Evolutionary conservation across 2,113 vertebrate species (phyloP), one percentile per base, ranked within the genome.

Genomic region (Meleagris gallopavo): DNA sequence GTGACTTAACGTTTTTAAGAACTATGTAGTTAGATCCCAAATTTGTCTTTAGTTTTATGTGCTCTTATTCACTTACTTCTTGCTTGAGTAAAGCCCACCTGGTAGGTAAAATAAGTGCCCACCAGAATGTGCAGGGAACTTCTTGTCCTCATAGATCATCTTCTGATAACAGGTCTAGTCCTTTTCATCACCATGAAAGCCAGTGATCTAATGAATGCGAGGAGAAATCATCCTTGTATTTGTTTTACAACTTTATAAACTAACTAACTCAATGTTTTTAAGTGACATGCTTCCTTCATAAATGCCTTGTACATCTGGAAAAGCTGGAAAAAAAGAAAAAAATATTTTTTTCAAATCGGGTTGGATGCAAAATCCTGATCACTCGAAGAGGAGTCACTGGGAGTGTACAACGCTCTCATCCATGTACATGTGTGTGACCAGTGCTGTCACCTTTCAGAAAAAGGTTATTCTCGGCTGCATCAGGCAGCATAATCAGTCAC

Each of bases 41-140:
- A n/a, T n/a, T n/a, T n/a, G n/a, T n/a, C n/a, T n/a, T n/a, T n/a
- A n/a, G n/a, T n/a, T n/a, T n/a, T n/a, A 8, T 27, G 19, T 41
- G 13, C 21, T 55, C 43, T 66, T 70, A 67, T 73, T 38, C 41
- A 17, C 24, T 46, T 77, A 17, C 24, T 46, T 77, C 25, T 87
- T 25, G 2, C 40, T 69, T 43, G 36, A 16, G n/a, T 25, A 55
- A 64, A 80, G 12, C 9, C 7, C 57, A 41, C 17, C 11, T 62
- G 40, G 7, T 2, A 86, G 34, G 48, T 7, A 80, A 60, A 76
- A 71, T 3, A 73, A 79, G 58, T 19, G 14, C 9, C 30, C 2
- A 1, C 54, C 43, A 43, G 7, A 19, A 46, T 6, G 3, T 0
- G 0, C 7, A 38, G 10, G 19, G 22, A 86, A 67, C 24, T 67